A percentile compares a stretch with the other conserved stretches of the same genome.
These are phyloP conservation scores for Zeuzera pyrina DNA, from an alignment of 2,888 invertebrate species.

Conservation along the genomic window DNA sequence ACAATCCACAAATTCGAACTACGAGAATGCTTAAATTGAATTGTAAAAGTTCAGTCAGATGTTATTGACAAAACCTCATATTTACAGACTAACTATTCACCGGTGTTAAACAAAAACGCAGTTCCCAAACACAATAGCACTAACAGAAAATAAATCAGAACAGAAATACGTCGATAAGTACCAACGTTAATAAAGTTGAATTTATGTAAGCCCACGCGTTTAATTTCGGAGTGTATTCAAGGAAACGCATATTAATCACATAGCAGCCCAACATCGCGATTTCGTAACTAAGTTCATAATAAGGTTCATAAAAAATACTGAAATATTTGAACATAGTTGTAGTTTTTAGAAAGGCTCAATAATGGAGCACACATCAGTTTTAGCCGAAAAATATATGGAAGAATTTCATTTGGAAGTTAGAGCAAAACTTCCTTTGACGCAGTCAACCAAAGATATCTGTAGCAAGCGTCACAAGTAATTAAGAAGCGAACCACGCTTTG, in stretches of 20 bases:
- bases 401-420: conserved; percentile 13
- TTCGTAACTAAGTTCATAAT: no score
- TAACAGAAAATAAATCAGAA: conserved; percentile 2
- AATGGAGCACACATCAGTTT: no score
- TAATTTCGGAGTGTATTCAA: no score
- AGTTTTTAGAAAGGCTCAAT: no score
- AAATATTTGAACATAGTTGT: no score
- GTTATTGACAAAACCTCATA: conserved; percentile 25
- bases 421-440: conserved; percentile 29
- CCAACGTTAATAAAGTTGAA: no score
- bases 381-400: no score
- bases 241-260: no score
- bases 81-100: conserved; percentile 16
- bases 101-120: not conserved
- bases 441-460: conserved; percentile 42
- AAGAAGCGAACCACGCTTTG: conserved; percentile 53
- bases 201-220: no score
- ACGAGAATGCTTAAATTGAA: conserved; percentile 37
- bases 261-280: no score
- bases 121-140: not conserved
- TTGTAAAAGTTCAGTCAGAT: conserved; percentile 37
- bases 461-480: conserved; percentile 57
- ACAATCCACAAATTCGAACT: conserved; percentile 45
- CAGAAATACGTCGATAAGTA: no score
- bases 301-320: no score